phyloP scores from a whole-genome alignment of 2,888 invertebrate genomes.

The Drosophila merina region DNA sequence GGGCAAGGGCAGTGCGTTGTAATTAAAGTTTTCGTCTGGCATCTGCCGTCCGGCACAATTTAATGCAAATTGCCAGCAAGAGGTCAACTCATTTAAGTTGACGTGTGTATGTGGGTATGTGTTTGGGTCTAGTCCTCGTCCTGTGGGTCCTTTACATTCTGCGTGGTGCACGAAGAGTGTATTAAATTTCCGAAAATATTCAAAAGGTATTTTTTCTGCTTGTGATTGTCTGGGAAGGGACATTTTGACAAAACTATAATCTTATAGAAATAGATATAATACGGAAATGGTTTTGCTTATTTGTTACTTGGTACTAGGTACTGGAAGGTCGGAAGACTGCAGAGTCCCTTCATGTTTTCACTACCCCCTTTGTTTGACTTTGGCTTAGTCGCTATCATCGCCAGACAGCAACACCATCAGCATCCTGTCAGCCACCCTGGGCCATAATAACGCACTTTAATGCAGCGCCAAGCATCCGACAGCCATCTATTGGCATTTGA shows the following conservation, averaged over 20 bases:
- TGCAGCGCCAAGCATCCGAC: constrained; percentile 36
- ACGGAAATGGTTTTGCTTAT: too few species aligned
- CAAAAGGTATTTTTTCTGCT: background rate
- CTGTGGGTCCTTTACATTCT: background rate
- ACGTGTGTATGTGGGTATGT: constrained; percentile 37
- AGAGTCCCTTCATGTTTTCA: background rate
- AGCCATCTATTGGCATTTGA: constrained; percentile 68
- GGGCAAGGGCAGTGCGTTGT: constrained; percentile 50
- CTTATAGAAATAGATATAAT: too few species aligned
- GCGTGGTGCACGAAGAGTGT: background rate
- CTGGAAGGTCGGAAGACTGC: background rate
- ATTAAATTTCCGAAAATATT: background rate
- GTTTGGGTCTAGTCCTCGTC: background rate
- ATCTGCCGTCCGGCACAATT: constrained; percentile 32
- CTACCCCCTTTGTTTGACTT: constrained; percentile 33
- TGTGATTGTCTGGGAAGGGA: too few species aligned
- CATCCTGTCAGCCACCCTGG: constrained; percentile 43
- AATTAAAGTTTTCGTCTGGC: constrained; percentile 65
- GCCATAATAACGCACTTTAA: constrained; percentile 69
- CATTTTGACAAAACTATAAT: too few species aligned
- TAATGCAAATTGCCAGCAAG: constrained; percentile 49
- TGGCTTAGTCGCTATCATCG: constrained; percentile 39
- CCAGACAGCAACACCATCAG: constrained; percentile 17
- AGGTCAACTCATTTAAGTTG: constrained; percentile 38
- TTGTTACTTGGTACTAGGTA: too few species aligned